Evolutionary conservation across 1,140 invertebrate species (phyloP).

Genomic region (Holcopasites calliopsidis): DNA sequence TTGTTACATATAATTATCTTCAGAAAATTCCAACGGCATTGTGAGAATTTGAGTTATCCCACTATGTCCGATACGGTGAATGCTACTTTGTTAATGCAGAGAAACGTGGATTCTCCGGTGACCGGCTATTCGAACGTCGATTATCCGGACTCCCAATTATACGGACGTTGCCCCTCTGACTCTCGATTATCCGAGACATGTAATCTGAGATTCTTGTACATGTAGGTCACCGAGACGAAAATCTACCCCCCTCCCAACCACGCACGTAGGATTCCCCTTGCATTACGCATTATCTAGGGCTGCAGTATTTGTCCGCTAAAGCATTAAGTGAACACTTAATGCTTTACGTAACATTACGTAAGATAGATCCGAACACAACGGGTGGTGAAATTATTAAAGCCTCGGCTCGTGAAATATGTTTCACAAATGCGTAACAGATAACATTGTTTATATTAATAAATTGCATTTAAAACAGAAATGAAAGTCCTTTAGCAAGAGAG

Average conservation of each 20-base stretch:
- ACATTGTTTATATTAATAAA: too few relatives aligned
- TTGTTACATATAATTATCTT: too few relatives aligned
- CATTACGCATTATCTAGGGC: not conserved
- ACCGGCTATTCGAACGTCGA: conserved; percentile 19
- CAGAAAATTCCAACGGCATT: too few relatives aligned
- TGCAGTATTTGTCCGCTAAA: not conserved
- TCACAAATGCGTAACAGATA: too few relatives aligned
- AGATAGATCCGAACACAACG: not conserved
- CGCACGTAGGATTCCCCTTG: not conserved
- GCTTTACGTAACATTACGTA: too few relatives aligned
- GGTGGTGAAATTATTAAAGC: too few relatives aligned
- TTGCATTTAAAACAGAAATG: too few relatives aligned
- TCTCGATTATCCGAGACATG: conserved; percentile 19
- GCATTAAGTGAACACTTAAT: not conserved
- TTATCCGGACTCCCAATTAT: conserved; percentile 28
- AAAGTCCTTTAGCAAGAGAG: too few relatives aligned
- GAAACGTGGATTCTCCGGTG: conserved; percentile 11
- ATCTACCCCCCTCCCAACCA: not conserved
- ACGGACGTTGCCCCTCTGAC: conserved; percentile 15
- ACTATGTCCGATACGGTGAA: too few relatives aligned
- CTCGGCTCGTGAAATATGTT: too few relatives aligned
- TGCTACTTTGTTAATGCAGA: not conserved
- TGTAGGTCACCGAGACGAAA: conserved; percentile 21
- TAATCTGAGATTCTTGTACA: conserved; percentile 33
- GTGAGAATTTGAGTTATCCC: too few relatives aligned